phyloP scores from a whole-genome alignment of 1,140 invertebrate species.

The Drosophila melanica region DNA sequence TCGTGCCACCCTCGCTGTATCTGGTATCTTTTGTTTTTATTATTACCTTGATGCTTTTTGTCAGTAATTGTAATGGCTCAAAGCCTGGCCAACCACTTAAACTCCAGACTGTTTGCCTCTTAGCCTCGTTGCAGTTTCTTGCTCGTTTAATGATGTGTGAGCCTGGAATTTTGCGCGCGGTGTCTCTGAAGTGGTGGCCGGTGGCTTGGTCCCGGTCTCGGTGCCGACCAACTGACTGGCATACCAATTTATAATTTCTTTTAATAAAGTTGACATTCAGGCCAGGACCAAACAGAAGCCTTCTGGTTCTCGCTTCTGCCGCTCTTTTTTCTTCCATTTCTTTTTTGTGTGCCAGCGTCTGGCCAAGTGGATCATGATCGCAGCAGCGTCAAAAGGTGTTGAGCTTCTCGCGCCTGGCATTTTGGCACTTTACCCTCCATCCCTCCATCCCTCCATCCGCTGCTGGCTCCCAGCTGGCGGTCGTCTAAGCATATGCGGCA shows the following conservation, averaged over 20 bases:
- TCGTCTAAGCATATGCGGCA: constrained; percentile 44
- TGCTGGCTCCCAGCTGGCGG: constrained; percentile 23
- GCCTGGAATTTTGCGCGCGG: constrained; percentile 81
- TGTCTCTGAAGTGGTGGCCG: constrained; percentile 66
- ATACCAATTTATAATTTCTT: constrained; percentile 83
- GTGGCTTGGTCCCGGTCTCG: constrained; percentile 29
- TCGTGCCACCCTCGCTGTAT: constrained; percentile 38
- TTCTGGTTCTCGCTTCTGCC: background rate
- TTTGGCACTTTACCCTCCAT: constrained; percentile 63
- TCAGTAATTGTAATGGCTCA: constrained; percentile 80
- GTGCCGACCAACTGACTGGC: constrained; percentile 54
- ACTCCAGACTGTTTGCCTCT: constrained; percentile 34
- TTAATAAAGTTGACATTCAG: constrained; percentile 82
- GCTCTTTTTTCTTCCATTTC: background rate
- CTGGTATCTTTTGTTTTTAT: constrained; percentile 67
- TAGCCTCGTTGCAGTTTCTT: constrained; percentile 55
- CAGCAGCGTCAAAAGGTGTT: constrained; percentile 57
- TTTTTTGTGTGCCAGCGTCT: constrained; percentile 60
- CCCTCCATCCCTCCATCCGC: too few species aligned
- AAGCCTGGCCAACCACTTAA: constrained; percentile 61
- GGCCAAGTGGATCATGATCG: constrained; percentile 72
- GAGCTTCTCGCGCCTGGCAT: constrained; percentile 77
- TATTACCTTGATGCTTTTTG: constrained; percentile 78
- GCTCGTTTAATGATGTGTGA: constrained; percentile 80
- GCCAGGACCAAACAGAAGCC: constrained; percentile 17